Evolutionary conservation across 2,888 invertebrate genomes (phyloP).

Genomic region (Temnothorax rugatulus): DNA sequence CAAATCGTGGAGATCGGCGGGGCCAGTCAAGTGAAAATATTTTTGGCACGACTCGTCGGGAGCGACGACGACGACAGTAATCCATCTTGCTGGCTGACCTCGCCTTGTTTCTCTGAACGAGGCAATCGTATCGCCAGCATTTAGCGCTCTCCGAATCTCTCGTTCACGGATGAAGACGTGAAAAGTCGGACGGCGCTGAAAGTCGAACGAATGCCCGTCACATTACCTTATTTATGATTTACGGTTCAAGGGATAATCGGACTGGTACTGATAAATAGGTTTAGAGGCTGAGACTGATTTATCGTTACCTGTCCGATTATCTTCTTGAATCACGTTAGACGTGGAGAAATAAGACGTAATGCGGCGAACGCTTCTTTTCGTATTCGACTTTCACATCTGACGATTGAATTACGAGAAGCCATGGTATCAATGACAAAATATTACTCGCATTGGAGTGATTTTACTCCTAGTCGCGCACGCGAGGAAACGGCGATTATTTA

Average conservation of each 20-base stretch:
- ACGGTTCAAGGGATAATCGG: not conserved
- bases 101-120: conserved; percentile 26
- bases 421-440: conserved; percentile 5
- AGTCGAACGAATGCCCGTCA: not conserved
- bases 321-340: not conserved
- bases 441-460: conserved; percentile 14
- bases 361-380: conserved; percentile 6
- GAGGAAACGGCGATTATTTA: conserved; percentile 32
- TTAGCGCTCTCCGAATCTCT: not conserved
- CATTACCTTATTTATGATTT: not conserved
- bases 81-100: conserved; percentile 44
- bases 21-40: conserved; percentile 47
- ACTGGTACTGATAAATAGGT: conserved; percentile 10
- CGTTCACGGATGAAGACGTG: not conserved
- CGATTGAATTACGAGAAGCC: not conserved
- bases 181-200: not conserved
- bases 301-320: conserved; percentile 2
- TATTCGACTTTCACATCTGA: not conserved
- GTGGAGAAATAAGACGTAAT: not conserved
- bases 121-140: not conserved
- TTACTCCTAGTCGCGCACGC: not conserved
- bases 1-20: conserved; percentile 50
- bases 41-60: conserved; percentile 62
- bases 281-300: not conserved
- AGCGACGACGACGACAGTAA: conserved; percentile 37